Evolutionary conservation across 2,888 invertebrate genomes (phyloP).

Genomic region (Dimorphilus gyrociliatus): DNA sequence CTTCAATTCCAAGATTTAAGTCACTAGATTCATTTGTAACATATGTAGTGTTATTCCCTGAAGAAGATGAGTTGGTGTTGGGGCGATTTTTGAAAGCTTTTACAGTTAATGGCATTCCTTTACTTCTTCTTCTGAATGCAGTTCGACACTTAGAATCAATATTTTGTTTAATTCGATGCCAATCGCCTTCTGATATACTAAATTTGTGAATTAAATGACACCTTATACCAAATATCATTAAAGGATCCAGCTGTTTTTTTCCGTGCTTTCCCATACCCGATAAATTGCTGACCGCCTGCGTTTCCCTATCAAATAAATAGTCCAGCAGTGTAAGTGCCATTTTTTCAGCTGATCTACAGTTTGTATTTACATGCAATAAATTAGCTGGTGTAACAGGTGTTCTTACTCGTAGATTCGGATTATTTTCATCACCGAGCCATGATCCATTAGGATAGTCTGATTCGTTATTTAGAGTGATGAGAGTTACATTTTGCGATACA

Average conservation of each 20-base stretch:
- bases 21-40: no score
- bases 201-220: slow-evolving; percentile 41
- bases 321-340: slow-evolving; percentile 43
- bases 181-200: slow-evolving; percentile 41
- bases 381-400: slow-evolving; percentile 38
- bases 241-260: slow-evolving; percentile 42
- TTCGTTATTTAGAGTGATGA: slow-evolving; percentile 34
- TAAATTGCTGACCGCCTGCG: slow-evolving; percentile 41
- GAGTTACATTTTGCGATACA: slow-evolving; percentile 37
- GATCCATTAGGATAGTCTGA: slow-evolving; percentile 41
- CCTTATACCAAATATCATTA: slow-evolving; percentile 39
- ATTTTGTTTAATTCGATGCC: slow-evolving; percentile 43
- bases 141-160: slow-evolving; percentile 44
- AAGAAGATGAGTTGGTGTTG: no score
- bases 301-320: slow-evolving; percentile 42
- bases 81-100: slow-evolving; percentile 28
- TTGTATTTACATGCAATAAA: slow-evolving; percentile 41
- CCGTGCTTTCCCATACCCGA: slow-evolving; percentile 43
- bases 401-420: slow-evolving; percentile 40
- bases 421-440: slow-evolving; percentile 42
- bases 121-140: slow-evolving; percentile 33
- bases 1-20: neutral
- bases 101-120: slow-evolving; percentile 31
- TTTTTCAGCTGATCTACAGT: slow-evolving; percentile 42
- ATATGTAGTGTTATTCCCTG: no score